phyloP scores from a whole-genome alignment of 2,888 invertebrate genomes.

The Watsonalla binaria region DNA sequence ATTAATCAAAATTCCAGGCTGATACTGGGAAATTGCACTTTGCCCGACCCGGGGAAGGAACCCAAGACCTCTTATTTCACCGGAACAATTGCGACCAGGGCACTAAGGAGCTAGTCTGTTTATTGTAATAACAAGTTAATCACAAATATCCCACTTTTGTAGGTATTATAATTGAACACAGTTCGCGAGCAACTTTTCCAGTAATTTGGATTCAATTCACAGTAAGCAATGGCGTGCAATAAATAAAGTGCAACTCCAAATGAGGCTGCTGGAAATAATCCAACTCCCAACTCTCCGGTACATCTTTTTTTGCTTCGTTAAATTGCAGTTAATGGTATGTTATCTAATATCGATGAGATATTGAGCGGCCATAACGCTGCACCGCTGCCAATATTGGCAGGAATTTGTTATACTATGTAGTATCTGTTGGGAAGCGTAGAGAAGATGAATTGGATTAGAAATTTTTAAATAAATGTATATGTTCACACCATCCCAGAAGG shows the following conservation, averaged over 20 bases:
- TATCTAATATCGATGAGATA: not conserved
- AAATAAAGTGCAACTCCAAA: conserved; percentile 68
- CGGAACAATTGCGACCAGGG: too few relatives aligned
- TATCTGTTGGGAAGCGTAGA: too few relatives aligned
- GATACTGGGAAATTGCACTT: too few relatives aligned
- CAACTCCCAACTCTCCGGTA: conserved; percentile 40
- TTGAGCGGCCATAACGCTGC: not conserved
- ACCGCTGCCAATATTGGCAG: not conserved
- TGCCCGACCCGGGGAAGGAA: too few relatives aligned
- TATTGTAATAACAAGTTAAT: too few relatives aligned
- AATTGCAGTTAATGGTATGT: conserved; percentile 42
- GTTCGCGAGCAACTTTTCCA: conserved; percentile 45
- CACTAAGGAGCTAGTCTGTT: too few relatives aligned
- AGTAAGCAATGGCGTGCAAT: conserved; percentile 52
- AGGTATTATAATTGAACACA: conserved; percentile 27
- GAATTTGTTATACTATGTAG: not conserved
- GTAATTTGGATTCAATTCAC: conserved; percentile 69
- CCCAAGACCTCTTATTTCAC: too few relatives aligned
- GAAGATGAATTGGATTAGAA: too few relatives aligned
- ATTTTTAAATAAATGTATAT: too few relatives aligned
- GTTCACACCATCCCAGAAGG: too few relatives aligned
- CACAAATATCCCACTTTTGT: conserved; percentile 6
- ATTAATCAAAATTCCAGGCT: too few relatives aligned
- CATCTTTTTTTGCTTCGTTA: conserved; percentile 48
- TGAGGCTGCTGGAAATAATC: conserved; percentile 66